Evolutionary conservation across 1,140 invertebrate genomes (phyloP).

Genomic region (Drosophila pectinifera): DNA sequence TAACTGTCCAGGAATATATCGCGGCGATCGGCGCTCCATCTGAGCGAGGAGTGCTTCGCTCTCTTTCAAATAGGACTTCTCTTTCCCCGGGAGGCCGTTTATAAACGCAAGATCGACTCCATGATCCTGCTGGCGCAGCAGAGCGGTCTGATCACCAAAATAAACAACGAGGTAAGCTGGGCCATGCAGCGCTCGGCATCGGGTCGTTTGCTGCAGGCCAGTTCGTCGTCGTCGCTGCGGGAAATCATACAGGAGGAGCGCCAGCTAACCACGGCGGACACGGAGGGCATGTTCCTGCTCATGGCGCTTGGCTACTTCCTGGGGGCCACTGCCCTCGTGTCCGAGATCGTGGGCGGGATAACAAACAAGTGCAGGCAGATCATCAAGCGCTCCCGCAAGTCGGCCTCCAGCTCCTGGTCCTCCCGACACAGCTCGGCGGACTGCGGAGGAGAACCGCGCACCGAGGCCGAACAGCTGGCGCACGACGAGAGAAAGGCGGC

Average conservation of each 20-base stretch:
- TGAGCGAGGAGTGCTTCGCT: slow-evolving; percentile 90
- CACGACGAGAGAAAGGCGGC: slow-evolving; percentile 61
- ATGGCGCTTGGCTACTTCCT: slow-evolving; percentile 88
- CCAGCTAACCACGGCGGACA: slow-evolving; percentile 89
- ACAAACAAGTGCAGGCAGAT: slow-evolving; percentile 86
- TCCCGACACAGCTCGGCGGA: slow-evolving; percentile 54
- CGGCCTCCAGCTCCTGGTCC: slow-evolving; percentile 66
- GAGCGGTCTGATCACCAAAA: slow-evolving; percentile 88
- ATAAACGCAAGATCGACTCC: slow-evolving; percentile 86
- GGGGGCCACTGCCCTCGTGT: slow-evolving; percentile 86
- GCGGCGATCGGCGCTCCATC: slow-evolving; percentile 88
- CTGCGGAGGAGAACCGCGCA: slow-evolving; percentile 22
- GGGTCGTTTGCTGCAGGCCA: slow-evolving; percentile 87
- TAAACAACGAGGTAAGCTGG: slow-evolving; percentile 89
- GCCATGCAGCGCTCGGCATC: slow-evolving; percentile 87
- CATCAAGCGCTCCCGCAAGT: slow-evolving; percentile 66
- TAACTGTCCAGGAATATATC: slow-evolving; percentile 74
- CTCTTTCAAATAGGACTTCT: slow-evolving; percentile 88
- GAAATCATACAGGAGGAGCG: slow-evolving; percentile 87
- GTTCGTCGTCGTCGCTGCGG: slow-evolving; percentile 55
- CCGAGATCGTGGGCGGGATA: slow-evolving; percentile 89
- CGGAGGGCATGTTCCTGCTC: slow-evolving; percentile 91
- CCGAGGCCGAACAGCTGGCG: slow-evolving; percentile 40
- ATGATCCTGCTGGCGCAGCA: slow-evolving; percentile 88
- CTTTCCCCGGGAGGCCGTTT: slow-evolving; percentile 88